Percentiles rank a stretch among this genome's conserved stretches.
Evolutionary conservation across 2,888 invertebrate genomes (phyloP).

Genomic region (Gymnocheta viridis): DNA sequence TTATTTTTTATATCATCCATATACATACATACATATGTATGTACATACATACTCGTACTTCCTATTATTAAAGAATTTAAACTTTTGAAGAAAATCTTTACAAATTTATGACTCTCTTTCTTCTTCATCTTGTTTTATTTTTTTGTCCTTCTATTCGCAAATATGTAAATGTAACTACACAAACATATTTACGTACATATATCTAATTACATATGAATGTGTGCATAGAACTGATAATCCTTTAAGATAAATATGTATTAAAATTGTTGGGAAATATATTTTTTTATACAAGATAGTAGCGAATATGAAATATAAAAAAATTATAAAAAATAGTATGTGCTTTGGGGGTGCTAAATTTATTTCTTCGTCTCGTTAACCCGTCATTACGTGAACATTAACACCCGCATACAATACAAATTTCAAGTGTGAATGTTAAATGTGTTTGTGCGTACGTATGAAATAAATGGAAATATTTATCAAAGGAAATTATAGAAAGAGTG

Average conservation of each 20-base stretch:
- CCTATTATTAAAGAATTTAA: background rate
- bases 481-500: background rate
- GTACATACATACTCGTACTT: slow-evolving; percentile 1
- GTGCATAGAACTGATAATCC: background rate
- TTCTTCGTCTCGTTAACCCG: background rate
- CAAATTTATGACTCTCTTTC: slow-evolving; percentile 15
- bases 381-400: slow-evolving; percentile 34
- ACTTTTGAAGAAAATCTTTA: slow-evolving; percentile 25
- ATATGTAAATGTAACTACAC: slow-evolving; percentile 9
- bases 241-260: background rate
- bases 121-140: background rate
- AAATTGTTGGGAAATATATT: slow-evolving; percentile 3
- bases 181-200: too few species aligned
- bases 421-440: slow-evolving; percentile 34
- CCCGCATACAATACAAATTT: slow-evolving; percentile 51
- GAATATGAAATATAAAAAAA: slow-evolving; percentile 11
- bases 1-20: too few species aligned
- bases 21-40: background rate
- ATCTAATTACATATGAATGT: background rate
- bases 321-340: background rate
- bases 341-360: slow-evolving; percentile 35
- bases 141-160: too few species aligned
- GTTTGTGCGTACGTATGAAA: background rate
- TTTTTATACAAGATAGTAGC: background rate
- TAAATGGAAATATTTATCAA: slow-evolving; percentile 10